phyloP scores from a whole-genome alignment of 2,113 vertebrate genomes.

The Dinomys branickii region DNA sequence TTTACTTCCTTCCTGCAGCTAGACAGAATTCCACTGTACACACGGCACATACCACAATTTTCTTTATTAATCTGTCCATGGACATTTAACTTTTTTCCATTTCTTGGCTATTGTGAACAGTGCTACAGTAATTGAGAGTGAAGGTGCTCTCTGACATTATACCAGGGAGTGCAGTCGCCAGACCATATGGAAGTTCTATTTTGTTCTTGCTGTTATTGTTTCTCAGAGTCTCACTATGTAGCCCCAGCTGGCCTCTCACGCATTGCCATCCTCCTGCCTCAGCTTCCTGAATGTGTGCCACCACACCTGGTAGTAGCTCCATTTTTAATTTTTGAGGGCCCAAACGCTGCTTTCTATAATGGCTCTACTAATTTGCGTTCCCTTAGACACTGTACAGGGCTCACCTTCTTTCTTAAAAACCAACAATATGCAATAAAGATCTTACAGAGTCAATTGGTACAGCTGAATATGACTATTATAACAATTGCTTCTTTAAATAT shows the following conservation, averaged over 20 bases:
- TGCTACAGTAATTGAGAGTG: neutral
- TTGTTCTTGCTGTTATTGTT: neutral
- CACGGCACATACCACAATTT: neutral
- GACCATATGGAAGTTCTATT: neutral
- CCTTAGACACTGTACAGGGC: neutral
- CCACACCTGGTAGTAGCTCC: neutral
- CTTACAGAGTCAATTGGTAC: neutral
- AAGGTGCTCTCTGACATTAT: neutral
- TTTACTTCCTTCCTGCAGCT: neutral
- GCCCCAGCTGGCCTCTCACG: neutral
- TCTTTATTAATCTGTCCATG: neutral
- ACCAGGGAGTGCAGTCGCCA: no score
- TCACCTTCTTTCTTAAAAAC: slow-evolving; percentile 17
- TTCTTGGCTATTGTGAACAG: neutral
- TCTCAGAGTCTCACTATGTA: neutral
- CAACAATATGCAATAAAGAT: neutral
- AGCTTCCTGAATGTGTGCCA: neutral
- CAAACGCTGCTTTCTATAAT: neutral
- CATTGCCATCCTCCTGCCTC: neutral
- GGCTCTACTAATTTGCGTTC: neutral
- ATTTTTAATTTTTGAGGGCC: neutral
- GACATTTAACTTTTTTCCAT: neutral
- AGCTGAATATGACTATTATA: neutral
- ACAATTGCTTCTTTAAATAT: neutral
- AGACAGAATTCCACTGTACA: neutral